Evolutionary conservation across 2,113 vertebrate genomes (phyloP).

Genomic region (Spizaetus ornatus): DNA sequence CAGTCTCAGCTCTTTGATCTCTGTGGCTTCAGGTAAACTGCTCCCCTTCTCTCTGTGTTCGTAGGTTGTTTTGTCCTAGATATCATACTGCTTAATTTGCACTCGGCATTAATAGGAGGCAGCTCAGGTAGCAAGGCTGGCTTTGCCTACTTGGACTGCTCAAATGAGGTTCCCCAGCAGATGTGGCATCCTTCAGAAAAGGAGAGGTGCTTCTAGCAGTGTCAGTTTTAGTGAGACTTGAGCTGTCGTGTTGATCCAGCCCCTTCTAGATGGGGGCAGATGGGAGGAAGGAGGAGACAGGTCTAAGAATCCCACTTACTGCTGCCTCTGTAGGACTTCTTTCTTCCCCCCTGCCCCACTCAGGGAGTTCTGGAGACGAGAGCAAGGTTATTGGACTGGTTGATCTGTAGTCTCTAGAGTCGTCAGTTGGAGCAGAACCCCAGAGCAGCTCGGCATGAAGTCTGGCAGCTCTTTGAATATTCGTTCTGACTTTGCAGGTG

Average conservation of each 20-base stretch:
- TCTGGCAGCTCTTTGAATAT: background rate
- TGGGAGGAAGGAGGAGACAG: background rate
- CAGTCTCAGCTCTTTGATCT: background rate
- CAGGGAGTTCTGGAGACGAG: background rate
- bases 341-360: no score
- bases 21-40: background rate
- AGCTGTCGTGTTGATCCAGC: background rate
- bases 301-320: background rate
- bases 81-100: background rate
- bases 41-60: background rate
- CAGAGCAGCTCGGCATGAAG: background rate
- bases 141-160: background rate
- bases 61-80: background rate
- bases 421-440: background rate
- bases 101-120: background rate
- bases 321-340: background rate
- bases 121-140: background rate
- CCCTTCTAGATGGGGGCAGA: background rate
- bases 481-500: slow-evolving; percentile 75
- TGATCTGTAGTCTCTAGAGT: background rate
- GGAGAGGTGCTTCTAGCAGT: background rate
- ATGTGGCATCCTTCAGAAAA: no score
- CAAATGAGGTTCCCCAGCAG: background rate
- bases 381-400: background rate
- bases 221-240: background rate